Evolutionary conservation across 1,140 invertebrate species (phyloP).

Genomic region (Hycleus cichorii): DNA sequence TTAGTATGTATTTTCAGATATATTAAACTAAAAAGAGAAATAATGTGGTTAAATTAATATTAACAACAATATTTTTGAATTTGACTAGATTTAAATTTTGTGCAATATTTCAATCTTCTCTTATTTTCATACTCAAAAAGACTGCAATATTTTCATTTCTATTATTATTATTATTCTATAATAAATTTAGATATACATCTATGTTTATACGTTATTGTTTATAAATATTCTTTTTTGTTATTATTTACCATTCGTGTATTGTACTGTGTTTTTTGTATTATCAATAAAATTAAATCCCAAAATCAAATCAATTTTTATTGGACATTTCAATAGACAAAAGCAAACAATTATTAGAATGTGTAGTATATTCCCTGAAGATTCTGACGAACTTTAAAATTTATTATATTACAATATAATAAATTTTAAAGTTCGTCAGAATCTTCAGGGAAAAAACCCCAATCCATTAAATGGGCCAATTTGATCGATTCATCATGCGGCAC

Average conservation of each 20-base stretch:
- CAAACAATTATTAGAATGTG: too few relatives aligned
- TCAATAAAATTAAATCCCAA: conserved; percentile 12
- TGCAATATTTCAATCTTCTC: conserved; percentile 18
- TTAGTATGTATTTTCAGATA: conserved; percentile 12
- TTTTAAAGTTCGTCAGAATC: too few relatives aligned
- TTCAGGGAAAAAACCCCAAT: conserved; percentile 29
- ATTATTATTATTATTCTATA: conserved; percentile 5
- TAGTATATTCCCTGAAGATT: too few relatives aligned
- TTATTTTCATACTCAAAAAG: conserved; percentile 13
- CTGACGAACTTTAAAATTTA: too few relatives aligned
- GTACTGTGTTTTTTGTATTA: conserved; percentile 25
- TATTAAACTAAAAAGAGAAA: conserved; percentile 8
- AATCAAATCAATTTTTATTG: too few relatives aligned
- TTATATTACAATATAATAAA: too few relatives aligned
- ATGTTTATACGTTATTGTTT: conserved; percentile 24
- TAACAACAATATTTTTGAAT: neutral
- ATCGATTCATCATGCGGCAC: conserved; percentile 54
- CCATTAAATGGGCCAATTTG: conserved; percentile 55
- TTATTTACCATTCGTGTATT: conserved; percentile 18
- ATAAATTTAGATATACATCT: conserved; percentile 8
- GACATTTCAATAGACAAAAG: too few relatives aligned
- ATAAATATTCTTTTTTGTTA: conserved; percentile 15
- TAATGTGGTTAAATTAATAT: conserved; percentile 3
- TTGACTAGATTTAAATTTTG: neutral
- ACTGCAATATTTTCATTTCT: conserved; percentile 23